These are phyloP conservation scores for Helicolenus hilgendorfi DNA, from an alignment of 2,797 vertebrate genomes.

Conservation along the genomic window DNA sequence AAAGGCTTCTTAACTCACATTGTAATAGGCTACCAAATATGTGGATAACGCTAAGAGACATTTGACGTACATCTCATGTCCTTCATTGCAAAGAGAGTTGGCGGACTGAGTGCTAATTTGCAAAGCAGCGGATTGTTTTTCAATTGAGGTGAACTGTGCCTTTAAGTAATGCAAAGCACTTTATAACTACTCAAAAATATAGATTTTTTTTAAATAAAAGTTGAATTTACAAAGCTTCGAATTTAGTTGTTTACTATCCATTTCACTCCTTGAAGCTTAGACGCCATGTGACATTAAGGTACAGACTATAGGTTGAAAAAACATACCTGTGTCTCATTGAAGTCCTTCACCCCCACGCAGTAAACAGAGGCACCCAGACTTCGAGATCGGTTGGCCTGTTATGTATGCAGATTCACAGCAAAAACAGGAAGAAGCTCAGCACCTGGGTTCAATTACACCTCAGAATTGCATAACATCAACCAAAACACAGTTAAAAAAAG, in stretches of 20 bases:
- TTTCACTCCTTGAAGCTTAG: not conserved
- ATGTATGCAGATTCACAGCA: constrained; percentile 67
- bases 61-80: not conserved
- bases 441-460: constrained; percentile 76
- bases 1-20: not conserved
- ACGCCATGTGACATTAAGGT: not conserved
- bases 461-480: constrained; percentile 47
- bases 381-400: constrained; percentile 96
- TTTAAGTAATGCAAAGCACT: not conserved
- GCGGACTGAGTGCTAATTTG: not conserved
- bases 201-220: constrained; percentile 11
- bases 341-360: constrained; percentile 99
- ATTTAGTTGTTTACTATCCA: not conserved
- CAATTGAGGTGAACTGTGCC: not conserved
- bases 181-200: not conserved
- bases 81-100: not conserved
- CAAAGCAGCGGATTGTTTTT: not conserved
- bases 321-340: constrained; percentile 98
- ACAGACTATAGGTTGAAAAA: not conserved
- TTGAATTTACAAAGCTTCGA: constrained; percentile 10
- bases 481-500: constrained; percentile 34
- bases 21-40: not conserved
- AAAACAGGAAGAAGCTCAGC: constrained; percentile 73
- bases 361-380: constrained; percentile 97
- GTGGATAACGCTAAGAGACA: not conserved